Percentiles rank a stretch among this genome's conserved stretches.
Evolutionary conservation across 2,797 vertebrate species (phyloP).

Genomic region (Cryptoblepharus egeriae): DNA sequence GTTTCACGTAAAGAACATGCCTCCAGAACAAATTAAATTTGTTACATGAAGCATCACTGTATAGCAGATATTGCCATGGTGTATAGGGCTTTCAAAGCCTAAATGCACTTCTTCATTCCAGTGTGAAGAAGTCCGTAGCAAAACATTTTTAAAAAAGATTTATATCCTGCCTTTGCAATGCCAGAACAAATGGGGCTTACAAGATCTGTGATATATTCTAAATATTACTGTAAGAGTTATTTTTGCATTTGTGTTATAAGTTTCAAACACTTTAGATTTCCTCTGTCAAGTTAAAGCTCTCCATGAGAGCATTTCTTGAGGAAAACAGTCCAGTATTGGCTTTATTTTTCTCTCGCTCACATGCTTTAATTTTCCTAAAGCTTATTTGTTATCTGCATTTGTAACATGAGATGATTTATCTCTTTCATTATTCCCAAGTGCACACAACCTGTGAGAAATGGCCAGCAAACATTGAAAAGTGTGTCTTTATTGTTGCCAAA

Average conservation of each 20-base stretch:
- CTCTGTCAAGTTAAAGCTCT: slow-evolving; percentile 23
- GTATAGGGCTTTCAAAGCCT: background rate
- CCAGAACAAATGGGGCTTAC: too few species aligned
- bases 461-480: background rate
- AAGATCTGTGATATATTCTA: background rate
- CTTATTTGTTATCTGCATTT: slow-evolving; percentile 53
- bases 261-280: background rate
- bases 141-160: too few species aligned
- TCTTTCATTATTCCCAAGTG: slow-evolving; percentile 10
- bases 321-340: slow-evolving; percentile 29
- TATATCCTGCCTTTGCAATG: too few species aligned
- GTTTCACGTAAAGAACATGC: too few species aligned
- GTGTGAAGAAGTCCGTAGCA: too few species aligned
- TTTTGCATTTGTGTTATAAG: background rate
- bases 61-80: background rate
- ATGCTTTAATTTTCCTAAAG: slow-evolving; percentile 48
- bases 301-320: slow-evolving; percentile 12
- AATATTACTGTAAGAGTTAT: background rate
- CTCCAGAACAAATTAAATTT: too few species aligned
- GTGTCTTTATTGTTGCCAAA: too few species aligned
- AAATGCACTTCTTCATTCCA: background rate
- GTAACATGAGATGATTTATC: slow-evolving; percentile 47
- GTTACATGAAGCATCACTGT: too few species aligned
- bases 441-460: slow-evolving; percentile 24
- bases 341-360: slow-evolving; percentile 38